Conservation (phyloP, 2,888 invertebrate genomes). For the Conchocele bisecta region DNA sequence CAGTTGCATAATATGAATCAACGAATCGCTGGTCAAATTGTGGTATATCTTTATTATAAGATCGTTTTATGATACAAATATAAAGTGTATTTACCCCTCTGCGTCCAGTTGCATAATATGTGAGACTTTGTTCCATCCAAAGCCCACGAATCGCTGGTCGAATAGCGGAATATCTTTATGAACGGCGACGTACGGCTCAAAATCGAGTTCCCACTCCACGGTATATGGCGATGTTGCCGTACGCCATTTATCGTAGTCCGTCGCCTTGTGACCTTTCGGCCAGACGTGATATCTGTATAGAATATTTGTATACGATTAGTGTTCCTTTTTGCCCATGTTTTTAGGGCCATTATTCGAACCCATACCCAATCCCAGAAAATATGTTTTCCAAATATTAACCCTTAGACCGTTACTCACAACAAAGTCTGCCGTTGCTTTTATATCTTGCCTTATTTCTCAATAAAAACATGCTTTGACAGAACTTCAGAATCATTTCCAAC, state of each 20-base stretch:
- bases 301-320: too few species aligned
- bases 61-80: too few species aligned
- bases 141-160: conserved; percentile 95
- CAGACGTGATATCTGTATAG: conserved; percentile 88
- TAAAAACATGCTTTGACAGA: too few species aligned
- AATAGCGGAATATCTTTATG: conserved; percentile 86
- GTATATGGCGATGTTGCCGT: conserved; percentile 90
- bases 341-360: too few species aligned
- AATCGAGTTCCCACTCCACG: conserved; percentile 94
- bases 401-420: too few species aligned
- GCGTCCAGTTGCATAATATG: conserved; percentile 92
- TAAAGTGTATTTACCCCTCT: conserved; percentile 86
- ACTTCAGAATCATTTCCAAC: too few species aligned
- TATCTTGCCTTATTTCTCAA: too few species aligned
- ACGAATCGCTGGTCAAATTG: conserved; percentile 93
- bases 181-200: conserved; percentile 95
- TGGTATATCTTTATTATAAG: conserved; percentile 84
- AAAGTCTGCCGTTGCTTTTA: too few species aligned
- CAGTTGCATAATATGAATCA: conserved; percentile 93
- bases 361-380: too few species aligned
- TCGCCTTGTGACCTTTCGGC: conserved; percentile 93
- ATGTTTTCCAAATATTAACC: too few species aligned
- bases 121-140: conserved; percentile 98
- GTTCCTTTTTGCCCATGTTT: too few species aligned
- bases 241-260: conserved; percentile 92